Percentiles rank a stretch among this genome's conserved stretches.
Conservation (phyloP, 2,113 vertebrate genomes). For the Tragulus kanchil region DNA sequence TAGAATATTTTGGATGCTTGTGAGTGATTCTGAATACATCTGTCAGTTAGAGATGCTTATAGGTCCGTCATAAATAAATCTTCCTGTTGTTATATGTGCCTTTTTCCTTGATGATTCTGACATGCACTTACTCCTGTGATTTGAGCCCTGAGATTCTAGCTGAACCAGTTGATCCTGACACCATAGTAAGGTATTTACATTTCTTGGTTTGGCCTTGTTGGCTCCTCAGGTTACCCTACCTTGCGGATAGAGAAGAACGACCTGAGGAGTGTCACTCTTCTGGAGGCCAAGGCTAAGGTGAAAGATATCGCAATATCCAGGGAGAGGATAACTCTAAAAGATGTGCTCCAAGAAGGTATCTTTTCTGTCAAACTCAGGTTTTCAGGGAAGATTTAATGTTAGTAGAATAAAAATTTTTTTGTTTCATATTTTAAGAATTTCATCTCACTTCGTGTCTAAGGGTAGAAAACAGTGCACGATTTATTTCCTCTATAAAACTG, state of each 20-base stretch:
- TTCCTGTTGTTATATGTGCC: background rate
- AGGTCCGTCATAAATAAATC: background rate
- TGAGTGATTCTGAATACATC: background rate
- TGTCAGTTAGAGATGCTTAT: background rate
- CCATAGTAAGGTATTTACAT: constrained; percentile 88
- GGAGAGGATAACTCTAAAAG: constrained; percentile 95
- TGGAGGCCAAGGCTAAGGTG: constrained; percentile 96
- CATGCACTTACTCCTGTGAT: fast-evolving
- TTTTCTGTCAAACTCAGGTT: constrained; percentile 84
- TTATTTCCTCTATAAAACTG: constrained; percentile 32
- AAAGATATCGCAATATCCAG: constrained; percentile 98
- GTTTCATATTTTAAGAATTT: background rate
- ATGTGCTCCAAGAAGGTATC: constrained; percentile 97
- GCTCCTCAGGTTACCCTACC: constrained; percentile 95
- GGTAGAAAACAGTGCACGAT: background rate
- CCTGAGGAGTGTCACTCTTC: constrained; percentile 93
- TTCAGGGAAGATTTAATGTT: background rate
- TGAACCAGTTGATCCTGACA: background rate
- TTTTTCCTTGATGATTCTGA: background rate
- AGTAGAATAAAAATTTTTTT: background rate
- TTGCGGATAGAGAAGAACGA: constrained; percentile 90
- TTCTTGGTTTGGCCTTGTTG: constrained; percentile 91
- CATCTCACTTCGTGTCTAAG: background rate
- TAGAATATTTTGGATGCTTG: background rate
- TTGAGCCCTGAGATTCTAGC: constrained; percentile 34